Conservation (phyloP, 1,140 invertebrate species). For the Leptonema lineaticorne region DNA sequence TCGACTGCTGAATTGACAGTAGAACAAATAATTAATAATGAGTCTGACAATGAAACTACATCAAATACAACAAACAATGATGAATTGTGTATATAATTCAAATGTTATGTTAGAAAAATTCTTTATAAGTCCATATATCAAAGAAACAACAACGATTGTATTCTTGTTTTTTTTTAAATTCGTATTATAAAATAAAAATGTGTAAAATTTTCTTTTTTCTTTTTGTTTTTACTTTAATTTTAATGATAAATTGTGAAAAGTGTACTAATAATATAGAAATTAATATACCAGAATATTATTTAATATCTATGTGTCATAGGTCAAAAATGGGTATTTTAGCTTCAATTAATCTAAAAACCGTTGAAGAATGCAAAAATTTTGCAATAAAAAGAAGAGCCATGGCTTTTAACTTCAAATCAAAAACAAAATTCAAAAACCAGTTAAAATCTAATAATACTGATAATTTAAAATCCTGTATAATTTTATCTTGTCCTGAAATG, state of each 20-base stretch:
- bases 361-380: conserved; percentile 58
- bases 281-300: conserved; percentile 26
- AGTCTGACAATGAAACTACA: neutral
- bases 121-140: too few species aligned
- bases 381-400: conserved; percentile 60
- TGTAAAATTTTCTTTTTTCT: too few species aligned
- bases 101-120: too few species aligned
- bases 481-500: conserved; percentile 62
- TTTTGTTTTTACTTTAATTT: too few species aligned
- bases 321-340: conserved; percentile 24
- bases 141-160: too few species aligned
- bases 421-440: conserved; percentile 41
- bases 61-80: neutral
- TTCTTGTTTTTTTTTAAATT: too few species aligned
- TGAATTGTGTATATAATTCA: too few species aligned
- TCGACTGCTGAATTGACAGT: too few species aligned
- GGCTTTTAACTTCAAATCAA: conserved; percentile 62
- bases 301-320: conserved; percentile 30
- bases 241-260: neutral
- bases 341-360: conserved; percentile 44
- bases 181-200: too few species aligned
- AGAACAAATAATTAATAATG: too few species aligned
- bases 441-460: conserved; percentile 39
- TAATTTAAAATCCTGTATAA: conserved; percentile 53
- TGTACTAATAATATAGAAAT: neutral